Evolutionary conservation across 2,113 vertebrate genomes (phyloP).

Genomic region (Arvicanthis niloticus): DNA sequence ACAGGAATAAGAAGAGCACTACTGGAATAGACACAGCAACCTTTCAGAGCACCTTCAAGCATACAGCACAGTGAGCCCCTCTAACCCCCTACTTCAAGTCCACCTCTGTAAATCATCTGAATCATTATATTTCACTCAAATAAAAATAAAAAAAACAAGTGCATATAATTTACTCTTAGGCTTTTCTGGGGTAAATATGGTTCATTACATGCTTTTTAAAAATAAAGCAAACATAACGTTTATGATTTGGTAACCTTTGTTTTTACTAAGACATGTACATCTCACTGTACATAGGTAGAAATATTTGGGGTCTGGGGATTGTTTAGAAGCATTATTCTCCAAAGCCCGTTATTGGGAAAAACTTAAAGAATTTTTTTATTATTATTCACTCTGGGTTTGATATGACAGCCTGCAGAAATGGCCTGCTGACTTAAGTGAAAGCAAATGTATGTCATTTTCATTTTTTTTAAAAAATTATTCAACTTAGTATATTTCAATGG

Average conservation of each 20-base stretch:
- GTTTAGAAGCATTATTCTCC: slow-evolving; percentile 65
- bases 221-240: slow-evolving; percentile 47
- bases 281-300: slow-evolving; percentile 59
- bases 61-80: not conserved
- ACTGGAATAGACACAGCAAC: not conserved
- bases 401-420: slow-evolving; percentile 45
- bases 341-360: slow-evolving; percentile 67
- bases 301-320: slow-evolving; percentile 63
- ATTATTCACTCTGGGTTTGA: slow-evolving; percentile 56
- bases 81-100: not conserved
- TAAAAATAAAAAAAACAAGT: slow-evolving; percentile 67
- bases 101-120: slow-evolving; percentile 25
- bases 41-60: not conserved
- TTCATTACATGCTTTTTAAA: slow-evolving; percentile 65
- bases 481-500: slow-evolving; percentile 20
- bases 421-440: slow-evolving; percentile 64
- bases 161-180: slow-evolving; percentile 59
- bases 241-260: slow-evolving; percentile 60
- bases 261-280: slow-evolving; percentile 62
- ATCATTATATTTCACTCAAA: slow-evolving; percentile 60
- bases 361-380: not conserved
- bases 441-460: slow-evolving; percentile 47
- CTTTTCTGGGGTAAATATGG: slow-evolving; percentile 42
- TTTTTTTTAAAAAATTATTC: slow-evolving; percentile 5
- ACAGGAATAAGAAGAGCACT: not conserved